A percentile compares a stretch with the other conserved stretches of the same genome.
Conservation (phyloP, 1,140 invertebrate genomes). For the Zaprionus taronus region DNA sequence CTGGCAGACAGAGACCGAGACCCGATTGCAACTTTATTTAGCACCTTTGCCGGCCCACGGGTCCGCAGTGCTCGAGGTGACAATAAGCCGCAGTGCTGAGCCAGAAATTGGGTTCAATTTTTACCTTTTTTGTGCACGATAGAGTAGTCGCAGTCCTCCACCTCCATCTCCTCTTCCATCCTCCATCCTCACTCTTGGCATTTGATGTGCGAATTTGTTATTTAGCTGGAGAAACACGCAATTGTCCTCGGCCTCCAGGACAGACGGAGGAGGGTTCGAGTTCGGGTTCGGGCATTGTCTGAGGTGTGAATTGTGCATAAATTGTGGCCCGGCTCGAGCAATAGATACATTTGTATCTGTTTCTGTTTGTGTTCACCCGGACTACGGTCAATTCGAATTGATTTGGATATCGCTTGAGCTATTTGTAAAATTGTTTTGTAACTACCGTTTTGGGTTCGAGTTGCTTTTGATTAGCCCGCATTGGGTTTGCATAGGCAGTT, state of each 20-base stretch:
- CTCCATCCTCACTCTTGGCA: slow-evolving; percentile 60
- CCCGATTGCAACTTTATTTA: slow-evolving; percentile 48
- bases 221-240: slow-evolving; percentile 73
- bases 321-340: slow-evolving; percentile 51
- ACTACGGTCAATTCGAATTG: not conserved
- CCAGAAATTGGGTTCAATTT: slow-evolving; percentile 77
- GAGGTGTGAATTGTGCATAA: slow-evolving; percentile 69
- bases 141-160: slow-evolving; percentile 44
- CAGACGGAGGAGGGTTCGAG: not conserved
- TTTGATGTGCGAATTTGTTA: slow-evolving; percentile 84
- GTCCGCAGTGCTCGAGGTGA: slow-evolving; percentile 65
- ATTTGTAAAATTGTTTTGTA: slow-evolving; percentile 35
- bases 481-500: not conserved
- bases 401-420: slow-evolving; percentile 16
- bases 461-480: slow-evolving; percentile 6
- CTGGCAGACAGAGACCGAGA: slow-evolving; percentile 43
- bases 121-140: slow-evolving; percentile 75
- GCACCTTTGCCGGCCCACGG: slow-evolving; percentile 36
- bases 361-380: not conserved
- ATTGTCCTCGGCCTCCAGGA: slow-evolving; percentile 55
- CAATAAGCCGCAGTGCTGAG: slow-evolving; percentile 68
- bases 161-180: slow-evolving; percentile 17
- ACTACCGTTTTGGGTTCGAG: slow-evolving; percentile 27
- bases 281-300: slow-evolving; percentile 10
- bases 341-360: slow-evolving; percentile 50